phyloP scores from a whole-genome alignment of 1,140 invertebrate species.

The Lepidurus arcticus region DNA sequence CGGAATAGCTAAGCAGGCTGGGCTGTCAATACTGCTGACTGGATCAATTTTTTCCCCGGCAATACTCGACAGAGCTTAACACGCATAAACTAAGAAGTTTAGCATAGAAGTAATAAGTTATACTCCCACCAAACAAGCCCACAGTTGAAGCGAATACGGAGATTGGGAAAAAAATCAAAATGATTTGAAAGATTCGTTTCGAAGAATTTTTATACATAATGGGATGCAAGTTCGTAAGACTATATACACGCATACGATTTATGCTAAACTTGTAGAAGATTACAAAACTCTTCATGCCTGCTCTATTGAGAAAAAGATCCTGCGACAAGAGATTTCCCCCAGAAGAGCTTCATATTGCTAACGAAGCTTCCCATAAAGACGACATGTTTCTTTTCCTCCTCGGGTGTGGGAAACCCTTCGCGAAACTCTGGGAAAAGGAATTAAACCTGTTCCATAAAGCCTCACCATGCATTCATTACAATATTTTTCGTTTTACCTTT shows the following conservation, averaged over 20 bases:
- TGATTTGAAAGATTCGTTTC: too few species aligned
- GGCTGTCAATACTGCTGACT: background rate
- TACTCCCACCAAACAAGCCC: too few species aligned
- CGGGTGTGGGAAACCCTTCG: background rate
- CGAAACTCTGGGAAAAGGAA: background rate
- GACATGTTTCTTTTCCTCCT: background rate
- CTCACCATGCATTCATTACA: background rate
- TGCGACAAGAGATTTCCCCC: background rate
- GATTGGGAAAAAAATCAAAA: too few species aligned
- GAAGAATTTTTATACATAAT: too few species aligned
- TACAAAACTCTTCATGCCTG: too few species aligned
- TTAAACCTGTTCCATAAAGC: background rate
- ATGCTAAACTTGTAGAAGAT: too few species aligned
- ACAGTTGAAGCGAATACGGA: too few species aligned
- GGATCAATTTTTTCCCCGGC: background rate
- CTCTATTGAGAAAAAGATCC: background rate
- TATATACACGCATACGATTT: too few species aligned
- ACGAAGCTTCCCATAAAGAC: constrained; percentile 11
- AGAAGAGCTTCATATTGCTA: background rate
- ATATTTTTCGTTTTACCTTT: background rate
- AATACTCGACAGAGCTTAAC: background rate
- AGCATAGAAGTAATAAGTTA: background rate
- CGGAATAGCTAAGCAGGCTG: background rate
- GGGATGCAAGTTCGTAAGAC: too few species aligned
- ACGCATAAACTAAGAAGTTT: background rate